Conservation (phyloP, 1,140 invertebrate species). For the Vanessa tameamea region DNA sequence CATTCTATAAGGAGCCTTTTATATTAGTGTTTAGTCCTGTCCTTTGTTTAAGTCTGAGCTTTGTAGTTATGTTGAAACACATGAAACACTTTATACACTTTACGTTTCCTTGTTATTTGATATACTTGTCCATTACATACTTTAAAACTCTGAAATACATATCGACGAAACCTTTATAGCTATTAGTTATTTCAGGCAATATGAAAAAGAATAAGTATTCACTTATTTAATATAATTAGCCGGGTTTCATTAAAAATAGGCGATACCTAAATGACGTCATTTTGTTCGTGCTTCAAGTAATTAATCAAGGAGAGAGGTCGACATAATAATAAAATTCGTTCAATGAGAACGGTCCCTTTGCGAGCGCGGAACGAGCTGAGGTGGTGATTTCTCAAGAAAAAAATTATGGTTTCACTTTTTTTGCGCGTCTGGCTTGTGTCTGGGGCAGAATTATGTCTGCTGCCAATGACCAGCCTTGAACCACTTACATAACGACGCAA, state of each 20-base stretch:
- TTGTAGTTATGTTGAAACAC: background rate
- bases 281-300: background rate
- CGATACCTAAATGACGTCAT: background rate
- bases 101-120: too few species aligned
- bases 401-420: slow-evolving; percentile 75
- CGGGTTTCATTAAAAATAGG: background rate
- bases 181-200: too few species aligned
- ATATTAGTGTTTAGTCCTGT: background rate
- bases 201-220: too few species aligned
- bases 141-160: too few species aligned
- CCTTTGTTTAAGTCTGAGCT: slow-evolving; percentile 6
- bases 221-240: too few species aligned
- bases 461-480: slow-evolving; percentile 77
- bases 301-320: background rate
- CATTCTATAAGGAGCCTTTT: slow-evolving; percentile 33
- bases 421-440: slow-evolving; percentile 74
- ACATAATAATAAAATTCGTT: slow-evolving; percentile 2
- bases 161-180: too few species aligned
- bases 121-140: too few species aligned
- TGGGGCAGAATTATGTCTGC: slow-evolving; percentile 59
- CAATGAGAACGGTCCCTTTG: slow-evolving; percentile 32
- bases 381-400: slow-evolving; percentile 55
- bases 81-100: too few species aligned
- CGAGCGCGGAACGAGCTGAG: slow-evolving; percentile 33
- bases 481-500: slow-evolving; percentile 67